Evolutionary conservation across 2,797 vertebrate species (phyloP), one percentile per base, ranked within the genome.

Genomic region (Gymnoscopelus microlampas): DNA sequence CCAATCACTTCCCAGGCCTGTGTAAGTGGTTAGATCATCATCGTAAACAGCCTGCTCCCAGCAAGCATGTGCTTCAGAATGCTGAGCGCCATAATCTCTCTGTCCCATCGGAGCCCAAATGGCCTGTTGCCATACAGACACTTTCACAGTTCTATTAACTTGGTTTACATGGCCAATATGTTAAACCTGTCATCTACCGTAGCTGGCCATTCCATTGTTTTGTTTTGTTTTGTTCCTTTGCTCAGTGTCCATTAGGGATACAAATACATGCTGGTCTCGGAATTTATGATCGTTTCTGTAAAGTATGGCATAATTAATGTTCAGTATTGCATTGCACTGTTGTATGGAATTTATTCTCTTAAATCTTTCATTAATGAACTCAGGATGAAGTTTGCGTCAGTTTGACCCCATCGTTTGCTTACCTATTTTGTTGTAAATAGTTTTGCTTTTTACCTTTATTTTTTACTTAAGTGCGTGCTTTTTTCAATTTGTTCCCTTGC

Each of bases 401-500:
- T 83, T 63, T 84, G 71, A 66, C 79, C 80, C 39, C 76, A 24
- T 70, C 70, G 77, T 70, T 50, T 7, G 50, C 76, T 61, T 63
- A 69, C 62, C 2, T 61, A 66, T 82, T 76, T 80, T 78, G 83
- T 85, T 63, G 60, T 9, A 10, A 71, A 73, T 57, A 54, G 49
- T 68, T 73, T 57, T 50, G 71, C 66, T 77, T 79, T 84, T 10
- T 48, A 26, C 63, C 66, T 71, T 77, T 58, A 10, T 78, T 71
- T 77, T 77, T 74, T 77, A 58, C 69, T 79, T 65, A 71, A 69
- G 65, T 73, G 77, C 81, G 64, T 71, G 76, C 86, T 67, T 74
- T 70, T 72, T 77, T 47, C 76, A 63, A 79, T 82, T 76, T 67
- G 63, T 79, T 74, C 66, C 82, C 54, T 70, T 67, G 44, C 74